These are phyloP conservation scores for Psittacara wagleri DNA, from an alignment of 2,113 vertebrate species.

Conservation along the genomic window DNA sequence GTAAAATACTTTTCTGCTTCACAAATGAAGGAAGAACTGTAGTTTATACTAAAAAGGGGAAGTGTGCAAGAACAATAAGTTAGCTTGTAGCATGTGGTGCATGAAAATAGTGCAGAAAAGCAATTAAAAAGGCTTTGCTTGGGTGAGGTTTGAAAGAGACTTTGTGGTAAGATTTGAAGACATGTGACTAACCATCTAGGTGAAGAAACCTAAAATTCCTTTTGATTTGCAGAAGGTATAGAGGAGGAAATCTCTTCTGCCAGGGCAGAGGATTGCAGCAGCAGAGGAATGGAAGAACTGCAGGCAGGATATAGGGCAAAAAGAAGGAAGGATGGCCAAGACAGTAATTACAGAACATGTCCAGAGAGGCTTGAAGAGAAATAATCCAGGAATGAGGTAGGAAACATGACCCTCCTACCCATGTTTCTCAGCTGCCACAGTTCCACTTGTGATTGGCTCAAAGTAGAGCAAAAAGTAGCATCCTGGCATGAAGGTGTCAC, in stretches of 20 bases:
- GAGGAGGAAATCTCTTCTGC: neutral
- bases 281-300: neutral
- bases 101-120: neutral
- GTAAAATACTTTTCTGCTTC: neutral
- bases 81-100: neutral
- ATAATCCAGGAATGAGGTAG: neutral
- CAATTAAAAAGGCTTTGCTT: neutral
- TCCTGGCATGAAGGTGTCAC: neutral
- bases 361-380: neutral
- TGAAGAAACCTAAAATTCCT: neutral
- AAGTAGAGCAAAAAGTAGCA: neutral
- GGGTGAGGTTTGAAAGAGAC: neutral
- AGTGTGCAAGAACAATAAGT: neutral
- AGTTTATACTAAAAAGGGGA: neutral
- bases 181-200: neutral
- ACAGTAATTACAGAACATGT: neutral
- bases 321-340: neutral
- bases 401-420: neutral
- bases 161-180: neutral
- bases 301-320: neutral
- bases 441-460: neutral
- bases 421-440: neutral
- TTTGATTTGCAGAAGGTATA: neutral
- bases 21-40: neutral
- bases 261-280: neutral